Evolutionary conservation across 2,113 vertebrate species (phyloP).

Genomic region (Petromus typicus): DNA sequence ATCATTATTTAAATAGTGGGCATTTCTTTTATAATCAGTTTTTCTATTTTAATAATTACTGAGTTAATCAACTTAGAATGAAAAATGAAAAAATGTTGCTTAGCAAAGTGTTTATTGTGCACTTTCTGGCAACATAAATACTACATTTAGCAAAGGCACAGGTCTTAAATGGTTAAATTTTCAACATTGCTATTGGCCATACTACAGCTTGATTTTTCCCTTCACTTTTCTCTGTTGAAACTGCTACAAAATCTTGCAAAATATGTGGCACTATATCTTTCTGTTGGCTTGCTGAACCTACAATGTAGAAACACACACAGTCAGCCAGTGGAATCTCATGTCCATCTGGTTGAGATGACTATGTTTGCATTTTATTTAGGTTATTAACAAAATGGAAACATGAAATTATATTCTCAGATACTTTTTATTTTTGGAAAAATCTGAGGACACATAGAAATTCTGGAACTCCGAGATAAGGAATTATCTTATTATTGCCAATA

Average conservation of each 20-base stretch:
- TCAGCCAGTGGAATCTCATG: background rate
- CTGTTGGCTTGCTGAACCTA: background rate
- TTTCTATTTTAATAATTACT: slow-evolving; percentile 24
- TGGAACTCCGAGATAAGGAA: background rate
- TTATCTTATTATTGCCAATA: background rate
- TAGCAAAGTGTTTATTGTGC: background rate
- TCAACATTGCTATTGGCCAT: background rate
- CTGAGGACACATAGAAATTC: background rate
- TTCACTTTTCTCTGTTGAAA: background rate
- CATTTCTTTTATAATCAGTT: slow-evolving; percentile 12
- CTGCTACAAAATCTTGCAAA: background rate
- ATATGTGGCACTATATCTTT: background rate
- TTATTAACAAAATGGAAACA: background rate
- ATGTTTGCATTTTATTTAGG: background rate
- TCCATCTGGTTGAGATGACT: background rate
- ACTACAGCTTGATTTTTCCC: background rate
- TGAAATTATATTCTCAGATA: background rate
- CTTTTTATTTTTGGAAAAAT: slow-evolving; percentile 22
- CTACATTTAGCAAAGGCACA: background rate
- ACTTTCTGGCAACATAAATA: background rate
- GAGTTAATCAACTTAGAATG: background rate
- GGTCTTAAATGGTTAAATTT: background rate
- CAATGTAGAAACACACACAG: background rate
- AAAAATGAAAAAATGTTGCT: background rate
- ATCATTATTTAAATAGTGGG: slow-evolving; percentile 6